Evolutionary conservation across 2,113 vertebrate genomes (phyloP), one percentile per base, ranked within the genome.

Genomic region (Triplophysa dalaica): DNA sequence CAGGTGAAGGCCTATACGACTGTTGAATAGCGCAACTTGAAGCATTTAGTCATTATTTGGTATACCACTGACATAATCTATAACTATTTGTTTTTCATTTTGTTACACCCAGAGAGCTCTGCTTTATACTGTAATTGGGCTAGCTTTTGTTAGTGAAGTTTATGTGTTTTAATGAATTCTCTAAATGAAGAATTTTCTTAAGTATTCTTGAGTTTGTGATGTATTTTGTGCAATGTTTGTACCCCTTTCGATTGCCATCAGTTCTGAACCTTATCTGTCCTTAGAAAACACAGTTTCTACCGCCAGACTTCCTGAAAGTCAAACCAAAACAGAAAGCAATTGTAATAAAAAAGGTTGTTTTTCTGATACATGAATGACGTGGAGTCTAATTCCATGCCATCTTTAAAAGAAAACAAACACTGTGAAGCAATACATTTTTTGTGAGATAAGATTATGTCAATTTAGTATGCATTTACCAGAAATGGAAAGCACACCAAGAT

Each of bases 211-310:
- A 62, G 58, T 19, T 69, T 68, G 8, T 1, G 10, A 9, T 62
- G 33, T 12, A 4, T 72, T 41, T 58, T 21, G 21, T 54, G 8
- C 21, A 52, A 11, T 60, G 8, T 41, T 29, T 58, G 3, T 74
- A 80, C 84, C 69, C 54, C 58, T 80, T 83, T 26, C 74, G 16
- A 77, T 76, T 29, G 56, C 77, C 64, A 73, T 66, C 11, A 7
- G 26, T 26, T 13, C 14, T 66, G 56, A 14, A 8, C 14, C 14
- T 45, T 48, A 26, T 70, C 33, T 8, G 70, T 68, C 21, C 43
- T 68, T n/a, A 22, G 16, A 48, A 64, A 83, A 70, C 56, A 41
- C 13, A 45, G 22, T 69, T 70, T 19, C 21, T 2, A 56, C 56
- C 60, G 19, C 24, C 79, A 65, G 56, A 43, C 8, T 48, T 58